Evolutionary conservation across 2,113 vertebrate genomes (phyloP), one percentile per base, ranked within the genome.

Genomic region (Pelobates fuscus): DNA sequence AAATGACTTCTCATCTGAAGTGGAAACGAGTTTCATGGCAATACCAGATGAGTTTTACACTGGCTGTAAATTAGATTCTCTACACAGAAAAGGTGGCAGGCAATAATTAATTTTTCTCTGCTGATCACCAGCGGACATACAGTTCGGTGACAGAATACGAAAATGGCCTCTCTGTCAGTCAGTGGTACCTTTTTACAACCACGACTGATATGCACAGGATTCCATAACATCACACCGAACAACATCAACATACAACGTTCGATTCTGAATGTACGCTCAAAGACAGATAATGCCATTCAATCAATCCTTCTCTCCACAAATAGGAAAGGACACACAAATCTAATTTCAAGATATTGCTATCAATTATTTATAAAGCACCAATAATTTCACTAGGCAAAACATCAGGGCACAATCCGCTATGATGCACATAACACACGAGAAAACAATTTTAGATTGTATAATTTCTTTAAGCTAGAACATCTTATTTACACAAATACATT

Each of bases 11-110:
- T 44, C 32, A 17, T 24, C 32, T 17, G 10, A 65, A 8, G 30
- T 65, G 37, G 20, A 65, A 63, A 63, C n/a, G 18, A 63, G 27
- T 18, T 63, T 37, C n/a, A 27, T 23, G 60, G 62, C 26, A 18
- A 65, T 11, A 24, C 62, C 20, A 64, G 32, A 44, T 41, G 32
- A 65, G 32, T 65, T 41, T 43, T 65, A 43, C 32, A 43, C 62
- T 24, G 62, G 62, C 12, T 43, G 62, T 65, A 65, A 65, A 65
- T 65, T 65, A 14, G 5, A 43, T 44, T 17, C n/a, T 24, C 24
- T 65, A 65, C 21, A 23, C 32, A 2, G 37, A 20, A 43, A 65
- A 37, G 62, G 20, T 43, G 62, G 62, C 62, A 65, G 62, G 18
- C 62, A 65, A 24, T 43, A 65, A 65, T 65, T 23, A 10, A 44